Conservation (phyloP, 2,113 vertebrate species). For the Epinephelus moara region DNA sequence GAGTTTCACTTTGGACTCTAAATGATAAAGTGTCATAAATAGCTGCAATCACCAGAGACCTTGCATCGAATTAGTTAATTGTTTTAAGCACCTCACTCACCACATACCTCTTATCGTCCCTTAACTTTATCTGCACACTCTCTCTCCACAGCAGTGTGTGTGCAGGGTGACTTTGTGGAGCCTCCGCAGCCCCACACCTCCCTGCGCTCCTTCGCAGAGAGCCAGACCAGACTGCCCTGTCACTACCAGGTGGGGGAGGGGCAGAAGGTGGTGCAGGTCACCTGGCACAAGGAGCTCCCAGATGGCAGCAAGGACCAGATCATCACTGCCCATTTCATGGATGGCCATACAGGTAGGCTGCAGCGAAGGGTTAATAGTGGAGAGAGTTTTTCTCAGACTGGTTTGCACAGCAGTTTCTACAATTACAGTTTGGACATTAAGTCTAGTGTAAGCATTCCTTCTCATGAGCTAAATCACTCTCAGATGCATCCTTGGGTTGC, state of each 20-base stretch:
- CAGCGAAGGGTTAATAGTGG: background rate
- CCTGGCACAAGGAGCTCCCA: conserved; percentile 75
- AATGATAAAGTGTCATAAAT: no score
- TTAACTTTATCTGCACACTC: background rate
- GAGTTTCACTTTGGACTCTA: no score
- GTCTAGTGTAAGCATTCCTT: background rate
- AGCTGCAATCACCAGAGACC: no score
- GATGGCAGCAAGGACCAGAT: conserved; percentile 76
- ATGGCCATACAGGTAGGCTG: conserved; percentile 73
- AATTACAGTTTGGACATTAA: background rate
- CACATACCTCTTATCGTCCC: background rate
- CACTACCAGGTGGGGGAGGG: conserved; percentile 45
- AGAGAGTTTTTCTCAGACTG: background rate
- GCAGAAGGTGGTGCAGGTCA: conserved; percentile 81
- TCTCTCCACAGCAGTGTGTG: conserved; percentile 33
- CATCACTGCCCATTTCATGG: conserved; percentile 73
- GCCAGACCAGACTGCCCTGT: conserved; percentile 79
- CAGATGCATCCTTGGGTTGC: background rate
- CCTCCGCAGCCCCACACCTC: conserved; percentile 48
- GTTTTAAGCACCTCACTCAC: background rate
- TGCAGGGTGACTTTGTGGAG: conserved; percentile 68
- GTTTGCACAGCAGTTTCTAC: background rate
- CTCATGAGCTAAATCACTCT: background rate
- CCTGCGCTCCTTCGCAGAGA: conserved; percentile 62
- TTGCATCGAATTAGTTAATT: no score